These are phyloP conservation scores for Urophycis tenuis DNA, from an alignment of 2,797 vertebrate genomes.

Conservation along the genomic window DNA sequence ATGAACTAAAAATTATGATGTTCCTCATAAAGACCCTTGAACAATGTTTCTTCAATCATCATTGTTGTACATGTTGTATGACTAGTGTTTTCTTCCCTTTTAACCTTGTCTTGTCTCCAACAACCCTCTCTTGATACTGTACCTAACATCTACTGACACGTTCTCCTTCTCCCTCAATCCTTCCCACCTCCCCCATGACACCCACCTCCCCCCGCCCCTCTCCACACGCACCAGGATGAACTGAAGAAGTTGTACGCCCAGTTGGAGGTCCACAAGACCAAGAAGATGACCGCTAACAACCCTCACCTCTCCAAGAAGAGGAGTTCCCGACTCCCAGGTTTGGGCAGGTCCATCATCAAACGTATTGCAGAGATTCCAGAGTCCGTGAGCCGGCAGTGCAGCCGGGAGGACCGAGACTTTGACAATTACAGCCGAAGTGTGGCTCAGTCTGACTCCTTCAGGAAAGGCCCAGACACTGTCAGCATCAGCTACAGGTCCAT, in stretches of 20 bases:
- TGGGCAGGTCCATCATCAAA: conserved; percentile 79
- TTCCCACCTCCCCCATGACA: conserved; percentile 30
- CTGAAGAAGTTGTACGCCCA: conserved; percentile 92
- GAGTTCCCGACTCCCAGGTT: conserved; percentile 66
- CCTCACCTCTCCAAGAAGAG: conserved; percentile 86
- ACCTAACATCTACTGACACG: conserved; percentile 37
- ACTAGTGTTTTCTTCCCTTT: conserved; percentile 11
- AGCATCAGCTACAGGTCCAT: conserved; percentile 62
- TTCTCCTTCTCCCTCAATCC: conserved; percentile 35
- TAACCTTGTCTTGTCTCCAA: conserved; percentile 41
- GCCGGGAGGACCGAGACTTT: conserved; percentile 71
- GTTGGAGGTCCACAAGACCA: conserved; percentile 85
- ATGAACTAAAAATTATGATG: conserved; percentile 31
- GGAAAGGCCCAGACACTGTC: conserved; percentile 42
- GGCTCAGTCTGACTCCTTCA: conserved; percentile 67
- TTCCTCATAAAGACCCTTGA: conserved; percentile 34
- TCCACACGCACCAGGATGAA: conserved; percentile 77
- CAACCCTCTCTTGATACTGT: conserved; percentile 25
- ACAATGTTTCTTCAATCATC: not conserved
- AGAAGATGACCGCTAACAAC: conserved; percentile 86
- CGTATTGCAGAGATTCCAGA: conserved; percentile 78
- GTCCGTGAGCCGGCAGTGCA: conserved; percentile 70
- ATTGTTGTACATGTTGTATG: conserved; percentile 22
- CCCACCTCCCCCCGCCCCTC: conserved; percentile 33
- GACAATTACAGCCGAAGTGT: conserved; percentile 48